These are phyloP conservation scores for Megalopta genalis DNA, from an alignment of 1,140 invertebrate species.

Conservation along the genomic window DNA sequence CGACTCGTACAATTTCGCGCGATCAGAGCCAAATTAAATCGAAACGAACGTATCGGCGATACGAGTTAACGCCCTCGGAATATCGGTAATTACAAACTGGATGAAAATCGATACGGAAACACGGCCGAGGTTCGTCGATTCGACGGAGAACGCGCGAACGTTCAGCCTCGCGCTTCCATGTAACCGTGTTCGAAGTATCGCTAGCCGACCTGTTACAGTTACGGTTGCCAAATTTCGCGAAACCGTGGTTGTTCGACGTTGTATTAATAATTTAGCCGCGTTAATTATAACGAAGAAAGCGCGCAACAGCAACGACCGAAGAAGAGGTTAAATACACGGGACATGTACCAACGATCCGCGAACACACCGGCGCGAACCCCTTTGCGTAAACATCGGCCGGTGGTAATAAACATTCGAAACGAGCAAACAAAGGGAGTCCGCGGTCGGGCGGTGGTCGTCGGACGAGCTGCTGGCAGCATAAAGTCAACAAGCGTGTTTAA, in stretches of 20 bases:
- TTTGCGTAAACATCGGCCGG: neutral
- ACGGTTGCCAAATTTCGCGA: neutral
- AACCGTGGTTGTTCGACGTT: no score
- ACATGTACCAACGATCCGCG: neutral
- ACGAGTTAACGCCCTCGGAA: neutral
- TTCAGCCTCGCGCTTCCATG: neutral
- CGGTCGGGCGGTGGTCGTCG: neutral
- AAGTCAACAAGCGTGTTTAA: neutral
- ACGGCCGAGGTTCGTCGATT: no score
- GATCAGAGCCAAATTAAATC: no score
- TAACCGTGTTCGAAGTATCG: neutral
- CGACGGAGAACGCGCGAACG: neutral
- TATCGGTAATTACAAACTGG: neutral
- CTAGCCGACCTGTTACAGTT: neutral
- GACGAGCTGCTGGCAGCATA: neutral
- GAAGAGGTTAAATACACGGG: neutral
- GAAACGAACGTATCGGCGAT: neutral
- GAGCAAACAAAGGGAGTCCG: neutral
- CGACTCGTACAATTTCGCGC: no score
- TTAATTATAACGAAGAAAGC: constrained; percentile 13
- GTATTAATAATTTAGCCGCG: neutral
- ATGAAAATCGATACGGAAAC: neutral
- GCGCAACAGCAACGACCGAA: no score
- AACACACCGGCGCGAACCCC: no score
- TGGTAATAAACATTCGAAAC: constrained; percentile 11